Evolutionary conservation across 2,797 vertebrate genomes (phyloP).

Genomic region (Ctenosaura bakeri): DNA sequence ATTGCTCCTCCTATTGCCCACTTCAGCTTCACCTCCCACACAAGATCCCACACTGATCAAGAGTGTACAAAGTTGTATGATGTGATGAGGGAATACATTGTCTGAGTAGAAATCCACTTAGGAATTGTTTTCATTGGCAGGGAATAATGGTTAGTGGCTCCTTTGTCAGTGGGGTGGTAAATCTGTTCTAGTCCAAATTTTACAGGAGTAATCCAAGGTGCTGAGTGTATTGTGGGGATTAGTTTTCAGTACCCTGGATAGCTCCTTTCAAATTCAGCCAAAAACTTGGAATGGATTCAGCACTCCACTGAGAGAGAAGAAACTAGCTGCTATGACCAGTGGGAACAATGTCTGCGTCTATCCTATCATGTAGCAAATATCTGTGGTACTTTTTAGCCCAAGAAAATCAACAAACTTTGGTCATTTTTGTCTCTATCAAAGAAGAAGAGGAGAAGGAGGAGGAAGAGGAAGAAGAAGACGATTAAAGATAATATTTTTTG

Average conservation of each 20-base stretch:
- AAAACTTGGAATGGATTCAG: no score
- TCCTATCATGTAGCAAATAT: background rate
- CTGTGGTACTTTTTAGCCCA: constrained; percentile 57
- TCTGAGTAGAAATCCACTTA: background rate
- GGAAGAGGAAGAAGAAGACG: no score
- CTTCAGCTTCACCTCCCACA: background rate
- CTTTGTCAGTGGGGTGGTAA: no score
- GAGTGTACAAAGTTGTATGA: background rate
- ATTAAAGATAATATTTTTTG: no score
- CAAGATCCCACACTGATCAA: no score
- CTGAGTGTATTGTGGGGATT: no score
- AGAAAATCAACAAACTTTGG: constrained; percentile 66
- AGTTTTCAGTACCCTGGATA: no score
- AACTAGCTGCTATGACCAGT: background rate
- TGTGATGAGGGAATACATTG: background rate
- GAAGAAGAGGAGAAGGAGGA: constrained; percentile 44
- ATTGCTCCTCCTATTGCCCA: background rate
- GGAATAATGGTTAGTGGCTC: constrained; percentile 3
- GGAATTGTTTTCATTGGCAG: background rate
- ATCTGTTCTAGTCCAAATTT: no score
- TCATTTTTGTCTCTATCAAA: constrained; percentile 45
- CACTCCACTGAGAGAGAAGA: background rate
- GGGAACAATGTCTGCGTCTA: background rate
- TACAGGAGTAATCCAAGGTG: no score
- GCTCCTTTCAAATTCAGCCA: no score